Percentiles rank a stretch among this genome's conserved stretches.
These are phyloP conservation scores for Trematomus bernacchii DNA, from an alignment of 2,797 vertebrate genomes.

Conservation along the genomic window DNA sequence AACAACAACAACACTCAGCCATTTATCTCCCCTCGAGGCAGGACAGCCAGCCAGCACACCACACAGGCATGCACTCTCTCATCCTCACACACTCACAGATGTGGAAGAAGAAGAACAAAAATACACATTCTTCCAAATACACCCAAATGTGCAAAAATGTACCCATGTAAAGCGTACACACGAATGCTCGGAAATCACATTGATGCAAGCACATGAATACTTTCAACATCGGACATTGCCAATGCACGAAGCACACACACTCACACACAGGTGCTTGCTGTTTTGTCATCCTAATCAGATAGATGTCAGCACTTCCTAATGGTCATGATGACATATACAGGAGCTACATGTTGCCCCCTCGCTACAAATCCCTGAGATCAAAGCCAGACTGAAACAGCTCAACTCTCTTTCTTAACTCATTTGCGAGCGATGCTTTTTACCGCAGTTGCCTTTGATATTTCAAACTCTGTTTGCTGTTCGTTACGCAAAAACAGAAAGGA, in stretches of 20 bases:
- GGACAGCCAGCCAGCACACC: constrained; percentile 74
- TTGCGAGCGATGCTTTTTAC: constrained; percentile 40
- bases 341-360: constrained; percentile 53
- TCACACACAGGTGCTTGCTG: constrained; percentile 59
- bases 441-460: constrained; percentile 38
- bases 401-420: constrained; percentile 50
- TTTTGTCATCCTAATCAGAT: constrained; percentile 67
- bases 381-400: constrained; percentile 50
- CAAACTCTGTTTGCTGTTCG: constrained; percentile 43
- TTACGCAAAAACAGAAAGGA: constrained; percentile 36
- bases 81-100: constrained; percentile 55
- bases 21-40: constrained; percentile 82
- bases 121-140: constrained; percentile 28
- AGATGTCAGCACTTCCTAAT: constrained; percentile 68
- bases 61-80: constrained; percentile 74
- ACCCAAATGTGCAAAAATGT: constrained; percentile 27
- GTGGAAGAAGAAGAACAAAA: constrained; percentile 52
- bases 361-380: constrained; percentile 54
- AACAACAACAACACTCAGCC: constrained; percentile 85
- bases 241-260: constrained; percentile 25
- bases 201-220: constrained; percentile 48
- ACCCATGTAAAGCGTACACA: constrained; percentile 6
- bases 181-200: constrained; percentile 32
- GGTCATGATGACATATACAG: constrained; percentile 64
- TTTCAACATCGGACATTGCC: constrained; percentile 28